phyloP scores from a whole-genome alignment of 2,797 vertebrate species.

The Anguilla anguilla region DNA sequence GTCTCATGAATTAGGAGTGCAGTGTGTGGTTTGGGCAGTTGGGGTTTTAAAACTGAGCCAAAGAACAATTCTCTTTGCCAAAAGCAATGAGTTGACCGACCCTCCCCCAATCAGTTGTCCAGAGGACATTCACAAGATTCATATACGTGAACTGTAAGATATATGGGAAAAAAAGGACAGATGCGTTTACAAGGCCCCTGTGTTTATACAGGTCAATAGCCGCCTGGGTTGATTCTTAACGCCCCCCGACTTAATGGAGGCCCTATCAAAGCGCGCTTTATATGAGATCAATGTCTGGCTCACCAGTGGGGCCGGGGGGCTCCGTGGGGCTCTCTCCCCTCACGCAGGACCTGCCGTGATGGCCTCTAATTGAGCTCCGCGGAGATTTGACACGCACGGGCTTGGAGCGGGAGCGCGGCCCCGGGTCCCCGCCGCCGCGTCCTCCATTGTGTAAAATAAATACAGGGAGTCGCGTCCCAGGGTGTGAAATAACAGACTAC shows the following conservation, averaged over 20 bases:
- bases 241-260: constrained; percentile 31
- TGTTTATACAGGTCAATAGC: constrained; percentile 18
- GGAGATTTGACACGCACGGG: constrained; percentile 54
- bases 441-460: constrained; percentile 65
- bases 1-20: not conserved
- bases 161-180: not conserved
- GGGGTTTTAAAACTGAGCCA: not conserved
- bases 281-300: constrained; percentile 55
- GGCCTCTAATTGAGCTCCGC: constrained; percentile 59
- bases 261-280: constrained; percentile 14
- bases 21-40: not conserved
- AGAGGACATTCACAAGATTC: not conserved
- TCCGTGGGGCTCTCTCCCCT: constrained; percentile 31
- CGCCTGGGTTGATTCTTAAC: constrained; percentile 4
- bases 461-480: constrained; percentile 58
- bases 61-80: not conserved
- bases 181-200: not conserved
- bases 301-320: constrained; percentile 34
- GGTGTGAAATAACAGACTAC: constrained; percentile 65
- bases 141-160: not conserved
- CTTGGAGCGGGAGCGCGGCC: constrained; percentile 50
- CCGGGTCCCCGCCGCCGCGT: constrained; percentile 36
- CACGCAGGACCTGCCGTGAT: constrained; percentile 41
- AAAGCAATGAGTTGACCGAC: not conserved
- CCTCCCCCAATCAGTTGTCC: not conserved